These are phyloP conservation scores for Vanacampus margaritifer DNA, from an alignment of 2,113 vertebrate species.

Conservation along the genomic window DNA sequence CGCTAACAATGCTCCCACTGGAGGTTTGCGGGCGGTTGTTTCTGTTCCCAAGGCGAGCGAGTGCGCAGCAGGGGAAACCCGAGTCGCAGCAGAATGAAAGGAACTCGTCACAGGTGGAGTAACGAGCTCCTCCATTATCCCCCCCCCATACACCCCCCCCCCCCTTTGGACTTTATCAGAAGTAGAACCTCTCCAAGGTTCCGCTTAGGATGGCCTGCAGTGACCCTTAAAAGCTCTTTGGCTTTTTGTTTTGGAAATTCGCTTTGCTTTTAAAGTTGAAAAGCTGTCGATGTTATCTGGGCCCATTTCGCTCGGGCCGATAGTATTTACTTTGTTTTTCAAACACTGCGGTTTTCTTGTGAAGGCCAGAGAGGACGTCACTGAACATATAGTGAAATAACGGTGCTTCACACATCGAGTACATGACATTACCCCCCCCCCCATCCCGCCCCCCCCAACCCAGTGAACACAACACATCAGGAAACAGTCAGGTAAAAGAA, in stretches of 20 bases:
- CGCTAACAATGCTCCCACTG: not conserved
- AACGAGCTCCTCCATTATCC: constrained; percentile 50
- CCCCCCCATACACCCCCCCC: constrained; percentile 61
- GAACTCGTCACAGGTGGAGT: constrained; percentile 72
- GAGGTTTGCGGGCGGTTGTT: constrained; percentile 51
- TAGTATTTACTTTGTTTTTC: constrained; percentile 56
- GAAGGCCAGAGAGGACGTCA: constrained; percentile 23
- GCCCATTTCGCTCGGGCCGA: constrained; percentile 40
- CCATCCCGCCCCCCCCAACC: too few species aligned
- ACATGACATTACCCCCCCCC: too few species aligned
- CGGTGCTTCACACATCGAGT: too few species aligned
- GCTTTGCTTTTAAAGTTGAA: constrained; percentile 79
- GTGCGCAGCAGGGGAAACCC: constrained; percentile 60
- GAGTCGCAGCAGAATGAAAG: constrained; percentile 73
- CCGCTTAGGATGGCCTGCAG: constrained; percentile 73
- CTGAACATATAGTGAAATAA: not conserved
- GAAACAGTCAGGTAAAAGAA: not conserved
- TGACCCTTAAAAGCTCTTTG: constrained; percentile 79
- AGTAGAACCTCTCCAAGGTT: constrained; percentile 74
- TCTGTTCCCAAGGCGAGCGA: constrained; percentile 52
- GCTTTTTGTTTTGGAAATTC: constrained; percentile 82
- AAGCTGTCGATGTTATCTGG: constrained; percentile 74
- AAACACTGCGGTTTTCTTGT: not conserved
- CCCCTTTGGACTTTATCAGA: constrained; percentile 69
- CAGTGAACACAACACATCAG: not conserved